phyloP scores from a whole-genome alignment of 2,113 vertebrate genomes.

The Aspiorhynchus laticeps region DNA sequence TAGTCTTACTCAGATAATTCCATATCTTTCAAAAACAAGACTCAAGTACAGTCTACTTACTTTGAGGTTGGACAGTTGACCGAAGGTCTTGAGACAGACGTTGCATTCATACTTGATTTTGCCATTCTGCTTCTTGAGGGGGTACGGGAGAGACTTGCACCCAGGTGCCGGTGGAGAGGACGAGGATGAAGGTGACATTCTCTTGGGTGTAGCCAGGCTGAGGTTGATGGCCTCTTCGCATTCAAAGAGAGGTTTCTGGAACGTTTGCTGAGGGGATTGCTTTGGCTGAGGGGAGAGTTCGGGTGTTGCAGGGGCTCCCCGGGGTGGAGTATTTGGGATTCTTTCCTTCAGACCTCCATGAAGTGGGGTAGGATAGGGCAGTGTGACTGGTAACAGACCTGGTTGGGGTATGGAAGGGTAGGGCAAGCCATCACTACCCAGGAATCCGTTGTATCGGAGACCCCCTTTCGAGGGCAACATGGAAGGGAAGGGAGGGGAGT shows the following conservation, averaged over 20 bases:
- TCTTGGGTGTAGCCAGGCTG: conserved; percentile 64
- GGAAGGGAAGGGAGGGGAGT: conserved; percentile 64
- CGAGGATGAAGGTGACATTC: not conserved
- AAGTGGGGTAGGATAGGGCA: conserved; percentile 58
- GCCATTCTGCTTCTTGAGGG: conserved; percentile 81
- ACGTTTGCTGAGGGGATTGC: conserved; percentile 25
- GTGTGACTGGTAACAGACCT: conserved; percentile 59
- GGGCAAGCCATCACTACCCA: conserved; percentile 63
- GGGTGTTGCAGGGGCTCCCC: conserved; percentile 63
- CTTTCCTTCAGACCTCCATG: conserved; percentile 70
- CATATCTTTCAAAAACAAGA: not conserved
- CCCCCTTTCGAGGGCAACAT: conserved; percentile 65
- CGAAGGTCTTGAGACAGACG: conserved; percentile 85
- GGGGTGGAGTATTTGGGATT: conserved; percentile 64
- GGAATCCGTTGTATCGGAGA: conserved; percentile 60
- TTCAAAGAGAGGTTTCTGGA: conserved; percentile 54
- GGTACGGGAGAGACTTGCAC: conserved; percentile 78
- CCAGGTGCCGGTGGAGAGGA: conserved; percentile 58
- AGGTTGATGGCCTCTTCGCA: conserved; percentile 73
- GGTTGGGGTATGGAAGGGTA: conserved; percentile 61
- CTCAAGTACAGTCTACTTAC: conserved; percentile 64
- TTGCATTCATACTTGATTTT: conserved; percentile 87
- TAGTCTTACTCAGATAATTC: not conserved
- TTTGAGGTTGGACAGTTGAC: conserved; percentile 92
- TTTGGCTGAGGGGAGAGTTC: conserved; percentile 69